Evolutionary conservation across 2,113 vertebrate genomes (phyloP), one percentile per base, ranked within the genome.

Genomic region (Phalacrocorax aristotelis): DNA sequence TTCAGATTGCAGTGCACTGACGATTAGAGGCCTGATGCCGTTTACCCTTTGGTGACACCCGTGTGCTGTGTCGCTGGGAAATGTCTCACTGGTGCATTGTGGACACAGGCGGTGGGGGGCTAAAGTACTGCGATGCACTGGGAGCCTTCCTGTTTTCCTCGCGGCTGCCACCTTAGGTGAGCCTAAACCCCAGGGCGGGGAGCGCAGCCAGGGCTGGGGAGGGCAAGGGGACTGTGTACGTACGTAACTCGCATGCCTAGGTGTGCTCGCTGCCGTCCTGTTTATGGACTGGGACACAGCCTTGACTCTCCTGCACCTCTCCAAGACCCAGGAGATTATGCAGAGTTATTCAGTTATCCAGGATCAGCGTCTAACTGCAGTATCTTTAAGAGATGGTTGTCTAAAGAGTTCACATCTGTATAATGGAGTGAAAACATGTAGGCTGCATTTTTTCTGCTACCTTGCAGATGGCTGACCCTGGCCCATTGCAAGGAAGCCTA

Each of bases 61-160:
- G 4, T 21, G 21, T 71, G 71, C 54, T 58, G 27, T 85, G 82
- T 66, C 2, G 0, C 84, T 52, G 65, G 61, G 86, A 90, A 27
- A 32, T 16, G 66, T 86, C 87, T 57, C 36, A 1, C 55, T 7
- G 32, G 20, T 32, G 30, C 15, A 7, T 14, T 61, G 34, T 58
- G 72, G 51, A 49, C 44, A 7, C 18, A 12, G 79, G 42, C 86
- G 74, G 38, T 22, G 74, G 64, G 69, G 77, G 44, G 54, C 25
- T 38, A 3, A 65, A 0, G 0, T 16, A 29, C 54, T 49, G 32
- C 26, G 0, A 2, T 5, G 58, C 26, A 5, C 64, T 51, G 25
- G 38, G 66, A 92, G 3, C 10, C 8, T 30, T 52, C 36, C 11
- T 6, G 0, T 22, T 77, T 29, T 42, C 36, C 71, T 91, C 3